Conservation (phyloP, 2,797 vertebrate species). For the Xerus rutilus region DNA sequence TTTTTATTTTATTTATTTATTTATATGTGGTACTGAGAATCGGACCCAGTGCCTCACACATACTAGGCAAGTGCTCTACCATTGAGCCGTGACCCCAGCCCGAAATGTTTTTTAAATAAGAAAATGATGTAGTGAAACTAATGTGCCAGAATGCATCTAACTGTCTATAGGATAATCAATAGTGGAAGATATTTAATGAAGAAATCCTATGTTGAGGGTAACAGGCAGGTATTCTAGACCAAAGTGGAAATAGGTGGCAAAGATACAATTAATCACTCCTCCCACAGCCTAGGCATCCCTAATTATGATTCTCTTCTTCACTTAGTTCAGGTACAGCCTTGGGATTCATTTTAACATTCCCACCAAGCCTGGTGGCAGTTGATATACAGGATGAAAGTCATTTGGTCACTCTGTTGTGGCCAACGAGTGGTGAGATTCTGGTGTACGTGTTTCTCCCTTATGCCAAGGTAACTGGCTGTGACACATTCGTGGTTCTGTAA, state of each 20-base stretch:
- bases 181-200: not conserved
- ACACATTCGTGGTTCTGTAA: not conserved
- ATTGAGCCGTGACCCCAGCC: no score
- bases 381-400: not conserved
- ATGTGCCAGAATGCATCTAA: not conserved
- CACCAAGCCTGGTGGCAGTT: not conserved
- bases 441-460: not conserved
- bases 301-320: not conserved
- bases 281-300: not conserved
- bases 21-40: no score
- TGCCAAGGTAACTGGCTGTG: not conserved
- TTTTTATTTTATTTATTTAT: no score
- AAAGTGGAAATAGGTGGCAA: not conserved
- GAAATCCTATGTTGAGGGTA: not conserved
- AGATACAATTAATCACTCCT: not conserved
- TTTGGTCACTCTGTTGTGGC: not conserved
- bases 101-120: not conserved
- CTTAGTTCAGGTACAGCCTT: not conserved
- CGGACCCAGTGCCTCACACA: no score
- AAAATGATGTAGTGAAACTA: not conserved
- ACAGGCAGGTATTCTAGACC: not conserved
- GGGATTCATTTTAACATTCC: constrained; percentile 18
- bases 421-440: not conserved
- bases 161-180: not conserved
- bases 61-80: no score